These are phyloP conservation scores for Augochlorella aurata DNA, from an alignment of 2,888 invertebrate genomes.

Conservation along the genomic window DNA sequence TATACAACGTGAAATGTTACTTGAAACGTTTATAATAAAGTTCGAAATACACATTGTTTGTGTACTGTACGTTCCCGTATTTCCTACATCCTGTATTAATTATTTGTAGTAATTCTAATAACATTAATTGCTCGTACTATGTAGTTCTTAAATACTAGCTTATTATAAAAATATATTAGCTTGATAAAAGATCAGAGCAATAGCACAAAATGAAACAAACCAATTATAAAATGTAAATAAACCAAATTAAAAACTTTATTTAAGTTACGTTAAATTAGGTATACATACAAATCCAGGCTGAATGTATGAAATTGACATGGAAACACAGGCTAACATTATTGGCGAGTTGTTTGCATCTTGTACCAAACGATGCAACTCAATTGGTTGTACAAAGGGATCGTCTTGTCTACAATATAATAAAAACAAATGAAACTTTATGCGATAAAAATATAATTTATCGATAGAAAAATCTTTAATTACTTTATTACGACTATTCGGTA, in stretches of 20 bases:
- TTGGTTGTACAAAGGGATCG: conserved; percentile 70
- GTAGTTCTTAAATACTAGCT: background rate
- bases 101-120: background rate
- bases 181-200: background rate
- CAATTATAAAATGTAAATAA: conserved; percentile 15
- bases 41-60: conserved; percentile 41
- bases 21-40: conserved; percentile 66
- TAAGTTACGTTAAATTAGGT: conserved; percentile 71
- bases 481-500: conserved; percentile 76
- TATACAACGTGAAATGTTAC: conserved; percentile 54
- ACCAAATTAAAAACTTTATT: conserved; percentile 38
- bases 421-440: background rate
- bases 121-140: background rate
- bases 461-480: conserved; percentile 61
- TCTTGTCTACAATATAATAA: conserved; percentile 71
- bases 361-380: conserved; percentile 75
- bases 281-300: conserved; percentile 76
- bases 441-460: background rate
- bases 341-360: conserved; percentile 75
- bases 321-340: conserved; percentile 76
- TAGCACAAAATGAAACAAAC: background rate
- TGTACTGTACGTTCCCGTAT: conserved; percentile 16
- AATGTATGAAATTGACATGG: conserved; percentile 76
- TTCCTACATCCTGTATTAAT: background rate
- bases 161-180: background rate